phyloP scores from a whole-genome alignment of 2,113 vertebrate species.

The Spea bombifrons region DNA sequence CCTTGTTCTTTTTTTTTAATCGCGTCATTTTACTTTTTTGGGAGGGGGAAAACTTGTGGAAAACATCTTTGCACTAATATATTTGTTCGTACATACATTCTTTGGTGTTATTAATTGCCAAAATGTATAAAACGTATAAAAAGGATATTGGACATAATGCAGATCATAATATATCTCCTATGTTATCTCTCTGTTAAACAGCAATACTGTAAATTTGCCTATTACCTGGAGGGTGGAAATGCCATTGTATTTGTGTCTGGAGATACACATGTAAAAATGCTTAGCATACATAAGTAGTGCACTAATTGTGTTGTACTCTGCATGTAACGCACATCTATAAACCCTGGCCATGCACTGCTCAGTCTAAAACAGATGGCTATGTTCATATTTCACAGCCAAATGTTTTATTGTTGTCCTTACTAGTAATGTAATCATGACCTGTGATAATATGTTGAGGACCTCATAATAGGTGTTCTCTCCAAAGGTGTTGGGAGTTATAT shows the following conservation, averaged over 20 bases:
- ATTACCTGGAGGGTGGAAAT: not conserved
- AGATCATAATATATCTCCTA: too few species aligned
- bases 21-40: not conserved
- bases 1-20: not conserved
- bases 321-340: constrained; percentile 3
- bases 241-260: not conserved
- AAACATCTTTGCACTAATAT: too few species aligned
- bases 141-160: too few species aligned
- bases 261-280: constrained; percentile 10
- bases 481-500: too few species aligned
- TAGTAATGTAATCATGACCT: not conserved
- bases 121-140: too few species aligned
- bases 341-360: not conserved
- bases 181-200: too few species aligned
- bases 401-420: not conserved
- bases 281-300: constrained; percentile 4
- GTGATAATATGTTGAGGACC: not conserved
- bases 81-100: too few species aligned
- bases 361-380: not conserved
- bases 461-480: too few species aligned
- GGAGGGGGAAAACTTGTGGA: not conserved
- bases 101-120: too few species aligned
- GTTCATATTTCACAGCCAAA: not conserved
- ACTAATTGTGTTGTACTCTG: constrained; percentile 14
- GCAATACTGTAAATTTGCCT: not conserved